These are phyloP conservation scores for Epizoanthus fatuus DNA, from an alignment of 92 coral and sea anemone genomes.

Conservation along the genomic window DNA sequence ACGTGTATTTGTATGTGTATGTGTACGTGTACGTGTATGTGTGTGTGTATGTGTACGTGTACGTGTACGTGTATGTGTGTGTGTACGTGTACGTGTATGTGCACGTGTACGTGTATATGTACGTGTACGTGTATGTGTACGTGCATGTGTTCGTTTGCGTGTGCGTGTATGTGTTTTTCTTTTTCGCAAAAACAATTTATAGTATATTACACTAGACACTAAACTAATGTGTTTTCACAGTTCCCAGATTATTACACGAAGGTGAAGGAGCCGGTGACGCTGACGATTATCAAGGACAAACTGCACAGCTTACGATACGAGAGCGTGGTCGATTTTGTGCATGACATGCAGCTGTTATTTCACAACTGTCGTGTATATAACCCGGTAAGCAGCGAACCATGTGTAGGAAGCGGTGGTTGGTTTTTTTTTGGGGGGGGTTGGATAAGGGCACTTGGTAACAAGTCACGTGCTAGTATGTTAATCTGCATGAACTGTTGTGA, in stretches of 20 bases:
- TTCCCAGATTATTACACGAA: constrained; percentile 86
- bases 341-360: constrained; percentile 84
- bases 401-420: too few relatives aligned
- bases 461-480: too few relatives aligned
- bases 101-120: not conserved
- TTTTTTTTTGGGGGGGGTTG: not conserved
- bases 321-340: constrained; percentile 88
- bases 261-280: constrained; percentile 82
- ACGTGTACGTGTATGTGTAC: not conserved
- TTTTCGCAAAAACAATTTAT: too few relatives aligned
- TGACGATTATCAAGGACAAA: constrained; percentile 79
- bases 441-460: not conserved
- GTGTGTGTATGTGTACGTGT: not conserved
- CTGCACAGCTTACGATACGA: constrained; percentile 80
- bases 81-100: too few relatives aligned
- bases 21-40: not conserved
- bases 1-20: too few relatives aligned
- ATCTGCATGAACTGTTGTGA: not conserved
- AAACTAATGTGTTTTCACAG: constrained; percentile 39
- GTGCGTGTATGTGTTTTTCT: too few relatives aligned
- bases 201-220: too few relatives aligned
- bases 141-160: not conserved
- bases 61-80: too few relatives aligned
- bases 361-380: constrained; percentile 85
- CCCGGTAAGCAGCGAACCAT: constrained; percentile 61